phyloP scores from a whole-genome alignment of 2,888 invertebrate genomes.

The Pterostichus madidus region DNA sequence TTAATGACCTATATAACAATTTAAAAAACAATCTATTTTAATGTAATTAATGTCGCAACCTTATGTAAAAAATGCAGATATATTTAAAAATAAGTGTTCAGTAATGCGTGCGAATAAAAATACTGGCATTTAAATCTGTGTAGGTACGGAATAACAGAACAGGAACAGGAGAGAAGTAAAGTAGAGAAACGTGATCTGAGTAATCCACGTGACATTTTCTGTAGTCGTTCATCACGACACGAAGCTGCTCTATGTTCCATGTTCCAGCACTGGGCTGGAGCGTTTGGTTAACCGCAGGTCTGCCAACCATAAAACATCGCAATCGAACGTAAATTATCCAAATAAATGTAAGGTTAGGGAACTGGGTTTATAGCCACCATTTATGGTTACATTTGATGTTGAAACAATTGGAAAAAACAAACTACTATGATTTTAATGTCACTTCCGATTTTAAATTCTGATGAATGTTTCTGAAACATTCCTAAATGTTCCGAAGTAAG shows the following conservation, averaged over 20 bases:
- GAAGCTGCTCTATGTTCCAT: constrained; percentile 18
- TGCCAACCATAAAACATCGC: constrained; percentile 55
- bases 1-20: too few species aligned
- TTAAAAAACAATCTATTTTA: too few species aligned
- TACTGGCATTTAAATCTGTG: too few species aligned
- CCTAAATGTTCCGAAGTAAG: too few species aligned
- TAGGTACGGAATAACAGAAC: too few species aligned
- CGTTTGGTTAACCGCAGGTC: constrained; percentile 30
- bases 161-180: constrained; percentile 14
- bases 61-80: too few species aligned
- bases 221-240: constrained; percentile 43
- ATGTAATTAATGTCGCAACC: too few species aligned
- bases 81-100: too few species aligned
- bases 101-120: too few species aligned
- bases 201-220: constrained; percentile 56
- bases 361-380: not conserved
- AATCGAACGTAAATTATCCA: constrained; percentile 64
- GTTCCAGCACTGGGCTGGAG: not conserved
- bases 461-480: too few species aligned
- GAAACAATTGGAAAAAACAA: constrained; percentile 36
- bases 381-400: constrained; percentile 51
- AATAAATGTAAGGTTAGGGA: constrained; percentile 63
- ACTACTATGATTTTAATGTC: constrained; percentile 20
- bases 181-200: constrained; percentile 10
- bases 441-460: not conserved